phyloP scores from a whole-genome alignment of 2,113 vertebrate species.

The Tyto alba region DNA sequence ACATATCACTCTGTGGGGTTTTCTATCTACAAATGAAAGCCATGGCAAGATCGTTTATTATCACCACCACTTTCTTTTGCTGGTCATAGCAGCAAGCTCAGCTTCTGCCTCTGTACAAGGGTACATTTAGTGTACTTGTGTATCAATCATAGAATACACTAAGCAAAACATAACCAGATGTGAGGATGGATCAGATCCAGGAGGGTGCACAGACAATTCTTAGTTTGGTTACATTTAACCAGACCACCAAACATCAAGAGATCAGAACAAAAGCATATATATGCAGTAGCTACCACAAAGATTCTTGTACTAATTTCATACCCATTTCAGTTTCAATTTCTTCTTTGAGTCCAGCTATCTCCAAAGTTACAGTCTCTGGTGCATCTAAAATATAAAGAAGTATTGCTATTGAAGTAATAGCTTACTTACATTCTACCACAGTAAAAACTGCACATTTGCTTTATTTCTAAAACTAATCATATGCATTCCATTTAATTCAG shows the following conservation, averaged over 20 bases:
- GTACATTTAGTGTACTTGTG: not conserved
- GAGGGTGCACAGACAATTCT: not conserved
- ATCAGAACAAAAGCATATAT: not conserved
- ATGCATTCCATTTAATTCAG: not conserved
- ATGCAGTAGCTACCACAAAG: not conserved
- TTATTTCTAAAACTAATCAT: not conserved
- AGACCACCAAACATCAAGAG: not conserved
- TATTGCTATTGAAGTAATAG: not conserved
- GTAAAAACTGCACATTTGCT: not conserved
- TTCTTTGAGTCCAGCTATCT: conserved; percentile 19
- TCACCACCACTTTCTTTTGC: not conserved
- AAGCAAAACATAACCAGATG: not conserved
- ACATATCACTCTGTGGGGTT: not conserved
- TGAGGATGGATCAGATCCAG: not conserved
- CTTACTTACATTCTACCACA: not conserved
- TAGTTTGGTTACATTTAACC: not conserved
- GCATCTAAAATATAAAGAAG: not conserved
- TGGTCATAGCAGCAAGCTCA: not conserved
- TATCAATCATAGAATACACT: not conserved
- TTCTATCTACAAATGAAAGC: not conserved
- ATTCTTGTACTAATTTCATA: conserved; percentile 22
- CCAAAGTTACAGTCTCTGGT: conserved; percentile 7
- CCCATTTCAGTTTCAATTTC: conserved; percentile 69
- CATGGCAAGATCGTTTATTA: not conserved
- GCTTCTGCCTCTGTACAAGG: not conserved